Conservation (phyloP, 1,140 invertebrate species). For the Scaptomyza hsui region DNA sequence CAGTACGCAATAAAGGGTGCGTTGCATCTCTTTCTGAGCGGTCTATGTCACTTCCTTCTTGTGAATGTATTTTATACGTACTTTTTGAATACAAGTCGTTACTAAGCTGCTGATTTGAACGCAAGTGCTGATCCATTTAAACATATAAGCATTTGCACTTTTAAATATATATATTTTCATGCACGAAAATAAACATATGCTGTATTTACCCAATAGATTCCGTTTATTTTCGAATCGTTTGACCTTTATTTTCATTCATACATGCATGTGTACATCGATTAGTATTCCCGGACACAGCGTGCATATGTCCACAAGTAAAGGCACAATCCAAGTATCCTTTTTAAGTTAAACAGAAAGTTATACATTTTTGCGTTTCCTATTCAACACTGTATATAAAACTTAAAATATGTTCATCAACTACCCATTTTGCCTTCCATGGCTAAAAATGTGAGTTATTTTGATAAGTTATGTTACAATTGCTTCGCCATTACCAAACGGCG, state of each 20-base stretch:
- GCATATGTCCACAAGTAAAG: neutral
- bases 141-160: neutral
- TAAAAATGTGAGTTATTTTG: neutral
- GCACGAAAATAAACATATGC: neutral
- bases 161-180: neutral
- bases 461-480: neutral
- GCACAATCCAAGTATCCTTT: neutral
- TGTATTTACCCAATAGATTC: neutral
- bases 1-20: constrained; percentile 59
- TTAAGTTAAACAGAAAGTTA: neutral
- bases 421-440: neutral
- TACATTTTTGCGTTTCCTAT: neutral
- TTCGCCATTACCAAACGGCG: constrained; percentile 1
- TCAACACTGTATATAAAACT: neutral
- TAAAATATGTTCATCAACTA: neutral
- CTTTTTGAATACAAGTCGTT: neutral
- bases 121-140: constrained; percentile 25
- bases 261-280: neutral
- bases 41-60: constrained; percentile 9
- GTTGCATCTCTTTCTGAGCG: constrained; percentile 72
- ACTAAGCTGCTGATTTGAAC: neutral
- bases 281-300: neutral
- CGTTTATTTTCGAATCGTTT: neutral
- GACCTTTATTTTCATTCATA: neutral
- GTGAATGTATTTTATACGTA: neutral